Conservation (phyloP, 1,140 invertebrate genomes). For the Doryteuthis pealeii region DNA sequence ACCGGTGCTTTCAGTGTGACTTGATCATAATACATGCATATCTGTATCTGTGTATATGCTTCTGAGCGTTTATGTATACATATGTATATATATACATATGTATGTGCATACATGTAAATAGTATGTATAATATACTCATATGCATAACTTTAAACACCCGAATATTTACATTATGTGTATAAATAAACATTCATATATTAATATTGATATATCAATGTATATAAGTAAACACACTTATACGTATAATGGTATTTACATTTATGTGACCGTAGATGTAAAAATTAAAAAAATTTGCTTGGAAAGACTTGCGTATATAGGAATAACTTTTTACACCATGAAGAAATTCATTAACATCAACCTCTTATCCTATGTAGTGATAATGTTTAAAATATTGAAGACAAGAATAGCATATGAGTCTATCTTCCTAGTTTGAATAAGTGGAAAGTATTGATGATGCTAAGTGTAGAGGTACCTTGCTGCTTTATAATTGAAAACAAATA, state of each 20-base stretch:
- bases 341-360: neutral
- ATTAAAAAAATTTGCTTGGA: neutral
- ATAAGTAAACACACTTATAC: neutral
- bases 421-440: too few relatives aligned
- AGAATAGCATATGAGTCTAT: neutral
- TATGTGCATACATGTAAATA: neutral
- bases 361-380: neutral
- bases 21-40: neutral
- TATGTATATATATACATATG: neutral
- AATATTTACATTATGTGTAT: neutral
- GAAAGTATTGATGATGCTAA: too few relatives aligned
- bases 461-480: too few relatives aligned
- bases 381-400: neutral
- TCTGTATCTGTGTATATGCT: neutral
- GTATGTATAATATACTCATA: neutral
- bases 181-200: neutral
- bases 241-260: neutral
- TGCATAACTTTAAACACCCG: neutral
- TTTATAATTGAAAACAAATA: too few relatives aligned
- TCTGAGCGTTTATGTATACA: neutral
- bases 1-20: too few relatives aligned
- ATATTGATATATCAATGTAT: neutral
- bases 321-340: too few relatives aligned
- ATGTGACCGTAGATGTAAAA: neutral
- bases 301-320: too few relatives aligned